phyloP scores from a whole-genome alignment of 1,140 invertebrate species.

The Drosophila chauvacae region DNA sequence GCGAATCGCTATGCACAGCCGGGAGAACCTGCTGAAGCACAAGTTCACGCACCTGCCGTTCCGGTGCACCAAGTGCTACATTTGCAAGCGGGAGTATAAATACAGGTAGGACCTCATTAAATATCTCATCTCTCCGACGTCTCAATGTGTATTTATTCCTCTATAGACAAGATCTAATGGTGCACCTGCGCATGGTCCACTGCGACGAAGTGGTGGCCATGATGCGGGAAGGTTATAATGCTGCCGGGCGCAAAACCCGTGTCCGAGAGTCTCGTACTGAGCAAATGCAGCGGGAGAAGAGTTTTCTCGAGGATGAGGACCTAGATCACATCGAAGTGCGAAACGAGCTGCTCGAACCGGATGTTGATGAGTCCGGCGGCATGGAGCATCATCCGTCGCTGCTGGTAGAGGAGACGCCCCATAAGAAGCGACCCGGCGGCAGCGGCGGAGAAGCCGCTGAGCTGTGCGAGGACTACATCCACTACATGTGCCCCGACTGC shows the following conservation, averaged over 20 bases:
- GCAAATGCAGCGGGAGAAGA: conserved; percentile 24
- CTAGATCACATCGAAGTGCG: conserved; percentile 53
- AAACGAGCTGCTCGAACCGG: conserved; percentile 59
- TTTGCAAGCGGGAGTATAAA: conserved; percentile 78
- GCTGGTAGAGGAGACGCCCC: conserved; percentile 29
- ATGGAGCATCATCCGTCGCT: conserved; percentile 1
- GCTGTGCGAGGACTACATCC: conserved; percentile 73
- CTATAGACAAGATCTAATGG: conserved; percentile 77
- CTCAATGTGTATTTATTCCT: neutral
- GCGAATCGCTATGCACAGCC: conserved; percentile 79
- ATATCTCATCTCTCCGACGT: neutral
- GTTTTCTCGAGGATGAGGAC: conserved; percentile 30
- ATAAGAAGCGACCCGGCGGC: conserved; percentile 23
- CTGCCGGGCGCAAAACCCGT: conserved; percentile 63
- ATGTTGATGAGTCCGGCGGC: conserved; percentile 14
- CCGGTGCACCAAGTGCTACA: conserved; percentile 73
- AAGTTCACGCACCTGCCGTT: conserved; percentile 81
- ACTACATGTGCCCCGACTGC: conserved; percentile 77
- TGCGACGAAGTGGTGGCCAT: conserved; percentile 70
- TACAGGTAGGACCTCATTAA: conserved; percentile 48
- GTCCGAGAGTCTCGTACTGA: conserved; percentile 65
- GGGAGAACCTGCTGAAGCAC: conserved; percentile 79
- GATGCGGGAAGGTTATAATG: conserved; percentile 60
- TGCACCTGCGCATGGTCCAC: conserved; percentile 76
- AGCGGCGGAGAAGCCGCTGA: conserved; percentile 31